Percentiles rank a stretch among this genome's conserved stretches.
These are phyloP conservation scores for Aphelocoma californica DNA, from an alignment of 2,797 vertebrate species.

Conservation along the genomic window DNA sequence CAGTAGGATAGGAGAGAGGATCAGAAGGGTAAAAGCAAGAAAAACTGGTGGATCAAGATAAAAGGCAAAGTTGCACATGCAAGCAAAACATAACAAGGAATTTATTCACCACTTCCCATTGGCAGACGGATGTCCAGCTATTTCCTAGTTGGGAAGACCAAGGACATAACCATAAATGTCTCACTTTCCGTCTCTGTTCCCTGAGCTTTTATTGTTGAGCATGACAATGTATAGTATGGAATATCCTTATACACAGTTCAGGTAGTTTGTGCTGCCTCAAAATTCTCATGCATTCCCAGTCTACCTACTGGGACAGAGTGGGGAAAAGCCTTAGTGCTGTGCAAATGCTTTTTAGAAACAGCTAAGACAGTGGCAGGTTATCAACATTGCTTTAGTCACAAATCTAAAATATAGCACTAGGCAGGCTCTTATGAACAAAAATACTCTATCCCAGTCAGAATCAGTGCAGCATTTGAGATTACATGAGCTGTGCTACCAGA, in stretches of 20 bases:
- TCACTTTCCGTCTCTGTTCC: not conserved
- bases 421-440: not conserved
- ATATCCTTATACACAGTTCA: not conserved
- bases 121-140: not conserved
- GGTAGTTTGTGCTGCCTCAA: not conserved
- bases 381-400: not conserved
- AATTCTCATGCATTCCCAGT: not conserved
- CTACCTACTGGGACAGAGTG: not conserved
- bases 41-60: not conserved
- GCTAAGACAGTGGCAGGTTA: accelerated
- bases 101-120: not conserved
- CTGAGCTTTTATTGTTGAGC: not conserved
- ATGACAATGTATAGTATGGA: not conserved
- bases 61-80: not conserved
- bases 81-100: not conserved
- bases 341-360: not conserved
- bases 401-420: not conserved
- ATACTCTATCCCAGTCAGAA: not conserved
- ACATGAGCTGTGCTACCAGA: not conserved
- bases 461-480: not conserved
- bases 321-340: not conserved
- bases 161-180: not conserved
- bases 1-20: not conserved
- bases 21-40: not conserved
- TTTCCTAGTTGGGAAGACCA: not conserved